phyloP scores from a whole-genome alignment of 2,797 vertebrate species.

The Rhinella marina region DNA sequence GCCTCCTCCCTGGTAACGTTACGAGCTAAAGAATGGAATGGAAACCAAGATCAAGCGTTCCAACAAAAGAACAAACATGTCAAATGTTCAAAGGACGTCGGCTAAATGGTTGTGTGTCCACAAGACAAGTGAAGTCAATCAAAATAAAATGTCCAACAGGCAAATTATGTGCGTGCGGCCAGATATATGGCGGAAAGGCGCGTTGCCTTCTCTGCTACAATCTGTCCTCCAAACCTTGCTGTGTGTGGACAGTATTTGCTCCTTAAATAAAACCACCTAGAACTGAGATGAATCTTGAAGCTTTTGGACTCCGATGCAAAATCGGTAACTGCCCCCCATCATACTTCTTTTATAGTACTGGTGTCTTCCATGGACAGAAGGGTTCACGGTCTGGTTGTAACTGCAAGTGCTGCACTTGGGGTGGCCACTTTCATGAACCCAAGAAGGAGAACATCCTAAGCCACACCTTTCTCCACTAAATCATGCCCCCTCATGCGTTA shows the following conservation, averaged over 20 bases:
- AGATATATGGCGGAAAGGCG: not conserved
- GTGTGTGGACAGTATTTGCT: not conserved
- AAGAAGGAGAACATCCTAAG: too few relatives aligned
- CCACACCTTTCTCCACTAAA: too few relatives aligned
- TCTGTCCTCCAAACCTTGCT: not conserved
- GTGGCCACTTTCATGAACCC: too few relatives aligned
- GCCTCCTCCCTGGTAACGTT: slow-evolving; percentile 71
- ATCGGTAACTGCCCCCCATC: not conserved
- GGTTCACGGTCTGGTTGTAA: too few relatives aligned
- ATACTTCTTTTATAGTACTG: not conserved
- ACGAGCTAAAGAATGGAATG: slow-evolving; percentile 69
- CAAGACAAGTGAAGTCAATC: not conserved
- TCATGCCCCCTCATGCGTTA: too few relatives aligned
- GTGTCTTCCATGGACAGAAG: not conserved
- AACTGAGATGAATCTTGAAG: not conserved
- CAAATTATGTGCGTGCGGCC: too few relatives aligned
- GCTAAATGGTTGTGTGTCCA: slow-evolving; percentile 52
- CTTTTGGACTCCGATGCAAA: not conserved
- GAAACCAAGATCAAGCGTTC: slow-evolving; percentile 65
- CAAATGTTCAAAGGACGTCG: slow-evolving; percentile 67
- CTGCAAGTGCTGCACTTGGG: too few relatives aligned
- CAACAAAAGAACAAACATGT: slow-evolving; percentile 65
- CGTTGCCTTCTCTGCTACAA: too few relatives aligned
- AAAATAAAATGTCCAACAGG: slow-evolving; percentile 29
- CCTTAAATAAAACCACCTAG: not conserved